Conservation (phyloP, 2,113 vertebrate genomes). For the Malurus cyaneus region DNA sequence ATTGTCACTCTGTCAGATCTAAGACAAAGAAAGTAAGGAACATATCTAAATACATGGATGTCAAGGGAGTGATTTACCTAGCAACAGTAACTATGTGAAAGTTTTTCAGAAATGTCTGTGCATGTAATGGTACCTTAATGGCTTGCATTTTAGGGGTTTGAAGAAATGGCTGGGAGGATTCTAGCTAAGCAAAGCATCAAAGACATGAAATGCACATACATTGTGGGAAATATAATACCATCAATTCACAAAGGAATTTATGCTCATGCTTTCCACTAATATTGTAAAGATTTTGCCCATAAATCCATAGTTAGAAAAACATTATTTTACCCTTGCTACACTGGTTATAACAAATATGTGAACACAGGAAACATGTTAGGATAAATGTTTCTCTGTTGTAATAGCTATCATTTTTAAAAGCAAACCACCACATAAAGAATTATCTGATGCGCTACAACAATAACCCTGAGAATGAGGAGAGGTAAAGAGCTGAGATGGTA, state of each 20-base stretch:
- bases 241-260: neutral
- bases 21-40: slow-evolving; percentile 50
- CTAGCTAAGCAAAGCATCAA: neutral
- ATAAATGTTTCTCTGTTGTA: neutral
- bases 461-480: neutral
- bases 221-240: neutral
- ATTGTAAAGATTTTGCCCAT: neutral
- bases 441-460: neutral
- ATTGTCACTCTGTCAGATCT: neutral
- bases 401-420: neutral
- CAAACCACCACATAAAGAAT: neutral
- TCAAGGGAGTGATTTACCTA: slow-evolving; percentile 60
- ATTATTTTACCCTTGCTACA: neutral
- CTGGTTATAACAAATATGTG: neutral
- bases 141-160: neutral
- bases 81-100: slow-evolving; percentile 63
- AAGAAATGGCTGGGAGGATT: neutral
- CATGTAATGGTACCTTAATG: slow-evolving; percentile 1
- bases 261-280: neutral
- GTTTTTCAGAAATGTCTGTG: slow-evolving; percentile 23
- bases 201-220: neutral
- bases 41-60: slow-evolving; percentile 18
- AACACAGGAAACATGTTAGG: neutral
- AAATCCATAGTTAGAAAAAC: neutral
- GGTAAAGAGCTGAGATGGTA: neutral